Conservation (phyloP, 2,797 vertebrate genomes). For the Poecilia velifera region DNA sequence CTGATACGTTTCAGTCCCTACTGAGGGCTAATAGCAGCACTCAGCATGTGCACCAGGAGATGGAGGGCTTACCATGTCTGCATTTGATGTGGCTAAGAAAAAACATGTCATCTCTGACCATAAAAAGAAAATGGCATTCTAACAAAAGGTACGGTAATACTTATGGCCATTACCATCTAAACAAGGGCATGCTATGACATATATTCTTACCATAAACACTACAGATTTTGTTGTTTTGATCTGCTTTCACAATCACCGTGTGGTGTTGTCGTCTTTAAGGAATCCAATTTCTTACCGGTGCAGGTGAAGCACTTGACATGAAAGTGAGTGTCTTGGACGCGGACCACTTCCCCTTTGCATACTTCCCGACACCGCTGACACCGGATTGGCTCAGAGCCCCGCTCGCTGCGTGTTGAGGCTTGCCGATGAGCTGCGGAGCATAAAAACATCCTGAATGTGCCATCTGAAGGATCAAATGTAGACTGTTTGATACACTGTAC, state of each 20-base stretch:
- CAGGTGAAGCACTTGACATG: constrained; percentile 99
- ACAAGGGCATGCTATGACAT: neutral
- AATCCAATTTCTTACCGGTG: constrained; percentile 86
- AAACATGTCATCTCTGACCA: constrained; percentile 22
- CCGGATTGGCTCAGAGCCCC: constrained; percentile 86
- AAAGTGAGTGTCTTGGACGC: constrained; percentile 96
- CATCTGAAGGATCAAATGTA: neutral
- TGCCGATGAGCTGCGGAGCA: constrained; percentile 85
- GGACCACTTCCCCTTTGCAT: constrained; percentile 98
- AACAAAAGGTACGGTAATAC: constrained; percentile 1
- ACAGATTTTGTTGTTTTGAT: constrained; percentile 21
- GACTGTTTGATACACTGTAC: neutral
- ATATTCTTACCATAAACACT: constrained; percentile 5
- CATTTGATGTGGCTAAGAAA: constrained; percentile 22
- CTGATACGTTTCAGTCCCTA: constrained; percentile 67
- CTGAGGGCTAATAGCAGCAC: constrained; percentile 60
- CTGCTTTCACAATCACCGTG: neutral
- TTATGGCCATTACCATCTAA: neutral
- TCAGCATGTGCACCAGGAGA: constrained; percentile 51
- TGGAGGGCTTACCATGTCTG: constrained; percentile 24
- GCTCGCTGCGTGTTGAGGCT: constrained; percentile 80
- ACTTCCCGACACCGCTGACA: constrained; percentile 94
- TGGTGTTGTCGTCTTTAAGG: neutral
- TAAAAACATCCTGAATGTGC: constrained; percentile 27
- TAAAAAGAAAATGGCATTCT: constrained; percentile 16